Evolutionary conservation across 1,140 invertebrate genomes (phyloP), one percentile per base, ranked within the genome.

Genomic region (Nebria ingens): DNA sequence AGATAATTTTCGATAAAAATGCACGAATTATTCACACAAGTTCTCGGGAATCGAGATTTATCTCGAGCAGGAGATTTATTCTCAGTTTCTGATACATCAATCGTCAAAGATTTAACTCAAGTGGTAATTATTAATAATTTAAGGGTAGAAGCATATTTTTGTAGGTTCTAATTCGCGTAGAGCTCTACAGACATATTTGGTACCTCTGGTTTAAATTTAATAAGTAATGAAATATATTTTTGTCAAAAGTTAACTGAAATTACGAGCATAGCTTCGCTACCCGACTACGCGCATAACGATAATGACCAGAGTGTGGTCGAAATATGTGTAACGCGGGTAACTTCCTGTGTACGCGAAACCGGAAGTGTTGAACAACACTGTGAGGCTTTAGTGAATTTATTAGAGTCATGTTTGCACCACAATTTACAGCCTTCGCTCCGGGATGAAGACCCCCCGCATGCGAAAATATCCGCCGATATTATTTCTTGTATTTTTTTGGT

Each of bases 261-360:
- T 62, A 81, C 82, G 62, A 80, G 84, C 56, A 92, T 93, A 58
- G 84, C 87, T 45, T 88, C 86, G 55, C 76, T 83, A 53, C 77
- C 84, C 4, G 86, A 90, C 62, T 95, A 93, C 67, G 78, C 83
- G 1, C 79, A 83, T 54, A 92, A 89, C 73, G 86, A 89, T 66
- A 91, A 93, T 76, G 89, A 93, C 72, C 92, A 95, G 72, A 91
- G 89, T 66, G 87, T 94, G 51, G 90, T 94, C 56, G 92, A 95
- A 73, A 95, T 94, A 63, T 93, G 89, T 72, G 85, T 95, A 22
- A 91, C 90, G 1, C 73, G 90, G 55, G 84, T 93, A 6, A 92
- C 89, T 20, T 89, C 89, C 57, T 90, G 89, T 61, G 87, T 94
- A 50, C 89, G 91, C 61, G 91, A 95, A 73, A 93, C 90, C 1